Conservation (phyloP, 2,797 vertebrate genomes). For the Cetoscarus ocellatus region DNA sequence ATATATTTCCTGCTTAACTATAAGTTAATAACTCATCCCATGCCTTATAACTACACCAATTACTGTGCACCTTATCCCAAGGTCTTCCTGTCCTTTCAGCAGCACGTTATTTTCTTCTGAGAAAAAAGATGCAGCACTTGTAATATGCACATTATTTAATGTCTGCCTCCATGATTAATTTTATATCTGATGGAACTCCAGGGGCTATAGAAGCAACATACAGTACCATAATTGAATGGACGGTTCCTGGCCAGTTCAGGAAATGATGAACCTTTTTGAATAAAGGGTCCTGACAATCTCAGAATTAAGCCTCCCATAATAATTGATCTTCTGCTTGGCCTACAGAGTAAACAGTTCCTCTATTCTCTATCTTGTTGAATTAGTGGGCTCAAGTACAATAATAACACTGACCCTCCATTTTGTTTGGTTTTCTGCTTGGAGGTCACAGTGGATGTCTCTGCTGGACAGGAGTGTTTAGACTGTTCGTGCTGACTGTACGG, state of each 20-base stretch:
- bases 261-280: conserved; percentile 6
- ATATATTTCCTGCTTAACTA: too few species aligned
- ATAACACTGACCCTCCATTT: conserved; percentile 1
- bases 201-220: neutral
- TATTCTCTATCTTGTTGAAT: conserved; percentile 12
- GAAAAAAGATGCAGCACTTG: neutral
- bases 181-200: conserved; percentile 16
- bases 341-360: conserved; percentile 14
- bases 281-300: conserved; percentile 1
- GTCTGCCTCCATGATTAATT: neutral
- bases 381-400: conserved; percentile 13
- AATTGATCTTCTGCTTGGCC: conserved; percentile 28
- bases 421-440: conserved; percentile 12
- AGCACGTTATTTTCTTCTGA: conserved; percentile 3
- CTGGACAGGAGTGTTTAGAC: neutral
- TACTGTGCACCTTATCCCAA: too few species aligned
- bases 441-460: conserved; percentile 3
- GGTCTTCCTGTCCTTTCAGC: neutral
- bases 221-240: neutral
- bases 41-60: too few species aligned
- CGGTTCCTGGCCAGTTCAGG: neutral
- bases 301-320: conserved; percentile 22
- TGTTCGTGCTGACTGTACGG: neutral
- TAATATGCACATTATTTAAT: conserved; percentile 8
- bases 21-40: too few species aligned